Base-by-base conservation (phyloP, 1,140 invertebrate genomes). In the Rhopalosiphum maidis region DNA sequence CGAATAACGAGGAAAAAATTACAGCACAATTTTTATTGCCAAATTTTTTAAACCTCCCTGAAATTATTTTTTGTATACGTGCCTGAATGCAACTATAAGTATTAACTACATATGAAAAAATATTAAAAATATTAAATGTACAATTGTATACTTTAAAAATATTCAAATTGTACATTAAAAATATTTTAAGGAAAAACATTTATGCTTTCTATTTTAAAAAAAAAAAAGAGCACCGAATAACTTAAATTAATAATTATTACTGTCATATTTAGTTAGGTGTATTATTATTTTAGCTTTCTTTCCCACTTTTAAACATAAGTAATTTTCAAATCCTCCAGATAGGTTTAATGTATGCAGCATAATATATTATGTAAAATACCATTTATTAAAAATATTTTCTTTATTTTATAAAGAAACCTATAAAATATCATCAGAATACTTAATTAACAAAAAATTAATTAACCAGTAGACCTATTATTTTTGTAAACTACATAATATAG, bases 41-140 rank as follows among this genome's bases (percentile, higher is more conserved):
- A 41, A 41, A 41, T 41, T 41, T 41, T 41, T 0, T 41, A 41
- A 41, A 41, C 41, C 41, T 41, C 41, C 41, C 2, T 2, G 3
- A 41, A 41, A 41, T 37, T 37, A n/a, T 41, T 41, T 41, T 41
- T 41, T 41, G 41, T 41, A 41, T 41, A 41, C 41, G 3, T 41
- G 41, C 41, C 2, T 41, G 41, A 41, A 41, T 2, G 3, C 41
- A 41, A 41, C 41, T 41, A 37, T 41, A 41, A 41, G 41, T 18
- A 11, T 87, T 87, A 30, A 30, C 43, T 41, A n/a, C 23, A 15
- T 35, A n/a, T n/a, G 18, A n/a, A 87, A 48, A 8, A 35, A 51
- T 88, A 35, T 88, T 88, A 51, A 35, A 88, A 51, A 22, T 51
- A 88, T 43, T 85, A 8, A 43, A 43, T 85, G 83, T 85, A 85